phyloP scores from a whole-genome alignment of 2,797 vertebrate genomes.

The Characodon lateralis region DNA sequence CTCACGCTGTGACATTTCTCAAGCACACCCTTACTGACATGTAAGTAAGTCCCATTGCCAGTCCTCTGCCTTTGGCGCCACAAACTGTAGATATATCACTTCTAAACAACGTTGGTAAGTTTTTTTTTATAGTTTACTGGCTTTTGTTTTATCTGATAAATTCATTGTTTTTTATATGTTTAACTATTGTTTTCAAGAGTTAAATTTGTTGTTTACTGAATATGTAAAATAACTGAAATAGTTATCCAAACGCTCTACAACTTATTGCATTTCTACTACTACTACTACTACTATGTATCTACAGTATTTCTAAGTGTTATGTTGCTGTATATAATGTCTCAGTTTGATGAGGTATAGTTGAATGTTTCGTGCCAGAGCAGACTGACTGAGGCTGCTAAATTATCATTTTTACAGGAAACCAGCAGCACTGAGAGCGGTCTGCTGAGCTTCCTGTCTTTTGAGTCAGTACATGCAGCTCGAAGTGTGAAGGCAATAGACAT shows the following conservation, averaged over 20 bases:
- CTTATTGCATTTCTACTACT: neutral
- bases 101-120: slow-evolving; percentile 43
- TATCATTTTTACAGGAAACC: slow-evolving; percentile 68
- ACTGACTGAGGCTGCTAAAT: slow-evolving; percentile 38
- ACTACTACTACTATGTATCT: neutral
- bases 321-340: neutral
- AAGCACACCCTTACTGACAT: slow-evolving; percentile 13
- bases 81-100: slow-evolving; percentile 4
- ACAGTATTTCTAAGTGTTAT: neutral
- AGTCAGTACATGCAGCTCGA: slow-evolving; percentile 13
- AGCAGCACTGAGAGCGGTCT: slow-evolving; percentile 38
- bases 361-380: slow-evolving; percentile 1
- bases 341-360: neutral
- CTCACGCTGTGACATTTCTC: neutral
- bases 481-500: slow-evolving; percentile 31
- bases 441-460: slow-evolving; percentile 67
- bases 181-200: neutral
- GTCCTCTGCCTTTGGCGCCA: neutral
- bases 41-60: neutral
- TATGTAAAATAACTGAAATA: neutral
- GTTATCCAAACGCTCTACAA: neutral
- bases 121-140: neutral
- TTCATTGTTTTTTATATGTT: neutral
- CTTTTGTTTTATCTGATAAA: neutral
- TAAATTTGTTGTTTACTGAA: neutral